A percentile compares a stretch with the other conserved stretches of the same genome.
Conservation (phyloP, 2,888 invertebrate genomes). For the Caenorhabditis parvicauda region DNA sequence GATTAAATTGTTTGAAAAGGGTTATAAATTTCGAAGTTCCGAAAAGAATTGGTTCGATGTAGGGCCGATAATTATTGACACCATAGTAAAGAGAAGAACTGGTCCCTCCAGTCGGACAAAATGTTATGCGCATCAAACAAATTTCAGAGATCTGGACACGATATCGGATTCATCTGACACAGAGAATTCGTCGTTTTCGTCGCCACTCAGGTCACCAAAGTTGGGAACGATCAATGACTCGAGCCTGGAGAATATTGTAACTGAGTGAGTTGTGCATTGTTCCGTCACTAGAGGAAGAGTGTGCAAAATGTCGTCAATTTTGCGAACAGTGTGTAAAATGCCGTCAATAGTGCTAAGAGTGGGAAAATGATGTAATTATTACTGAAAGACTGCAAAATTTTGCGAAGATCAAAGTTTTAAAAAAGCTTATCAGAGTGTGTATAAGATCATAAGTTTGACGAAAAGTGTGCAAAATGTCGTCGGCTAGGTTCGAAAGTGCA, state of each 20-base stretch:
- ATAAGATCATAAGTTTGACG: too few species aligned
- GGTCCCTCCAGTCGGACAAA: too few species aligned
- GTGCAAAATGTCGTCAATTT: not conserved
- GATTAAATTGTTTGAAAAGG: too few species aligned
- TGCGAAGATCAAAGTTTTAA: too few species aligned
- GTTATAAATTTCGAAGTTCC: too few species aligned
- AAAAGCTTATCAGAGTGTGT: too few species aligned
- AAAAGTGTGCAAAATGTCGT: too few species aligned
- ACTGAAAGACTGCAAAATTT: not conserved
- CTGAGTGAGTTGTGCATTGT: not conserved
- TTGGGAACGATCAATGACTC: conserved; percentile 12
- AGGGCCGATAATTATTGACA: too few species aligned
- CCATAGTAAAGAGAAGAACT: too few species aligned
- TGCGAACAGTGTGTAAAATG: not conserved
- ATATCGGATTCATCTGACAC: conserved; percentile 41
- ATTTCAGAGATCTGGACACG: conserved; percentile 9
- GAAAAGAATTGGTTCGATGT: too few species aligned
- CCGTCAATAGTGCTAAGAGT: not conserved
- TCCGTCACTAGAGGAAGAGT: not conserved
- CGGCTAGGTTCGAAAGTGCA: too few species aligned
- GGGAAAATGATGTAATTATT: not conserved
- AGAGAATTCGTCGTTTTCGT: conserved; percentile 40
- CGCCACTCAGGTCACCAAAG: conserved; percentile 29
- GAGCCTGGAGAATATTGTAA: not conserved
- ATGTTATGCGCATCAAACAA: not conserved